A percentile compares a stretch with the other conserved stretches of the same genome.
phyloP scores from a whole-genome alignment of 1,140 invertebrate species.

The Pseudoatta argentina region DNA sequence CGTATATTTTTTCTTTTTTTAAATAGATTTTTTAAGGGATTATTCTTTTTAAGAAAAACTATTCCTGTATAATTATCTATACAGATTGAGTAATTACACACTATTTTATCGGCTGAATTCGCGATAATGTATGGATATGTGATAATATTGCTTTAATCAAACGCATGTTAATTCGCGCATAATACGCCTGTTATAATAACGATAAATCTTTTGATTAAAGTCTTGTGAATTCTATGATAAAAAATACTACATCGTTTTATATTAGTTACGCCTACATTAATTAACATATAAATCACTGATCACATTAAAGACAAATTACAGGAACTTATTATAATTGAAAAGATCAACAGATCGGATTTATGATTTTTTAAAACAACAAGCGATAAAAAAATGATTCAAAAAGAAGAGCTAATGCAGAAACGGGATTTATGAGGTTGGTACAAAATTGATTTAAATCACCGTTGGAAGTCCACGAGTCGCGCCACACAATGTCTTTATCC shows the following conservation, averaged over 20 bases:
- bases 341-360: background rate
- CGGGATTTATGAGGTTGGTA: conserved; percentile 48
- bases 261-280: too few relatives aligned
- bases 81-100: background rate
- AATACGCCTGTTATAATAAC: background rate
- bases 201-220: background rate
- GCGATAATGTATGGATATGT: background rate
- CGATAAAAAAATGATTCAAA: background rate
- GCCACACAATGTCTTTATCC: conserved; percentile 71
- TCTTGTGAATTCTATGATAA: background rate
- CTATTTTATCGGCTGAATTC: background rate
- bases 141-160: background rate
- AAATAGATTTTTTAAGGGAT: too few relatives aligned
- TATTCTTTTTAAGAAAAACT: background rate
- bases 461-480: conserved; percentile 54
- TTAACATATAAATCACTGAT: background rate
- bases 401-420: conserved; percentile 8
- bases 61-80: background rate
- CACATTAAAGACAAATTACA: background rate
- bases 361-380: background rate
- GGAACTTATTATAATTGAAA: background rate
- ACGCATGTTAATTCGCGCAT: background rate
- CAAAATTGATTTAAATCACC: conserved; percentile 77
- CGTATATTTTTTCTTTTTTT: too few relatives aligned
- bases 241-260: background rate